These are phyloP conservation scores for Molothrus ater DNA, from an alignment of 2,797 vertebrate genomes.

Conservation along the genomic window DNA sequence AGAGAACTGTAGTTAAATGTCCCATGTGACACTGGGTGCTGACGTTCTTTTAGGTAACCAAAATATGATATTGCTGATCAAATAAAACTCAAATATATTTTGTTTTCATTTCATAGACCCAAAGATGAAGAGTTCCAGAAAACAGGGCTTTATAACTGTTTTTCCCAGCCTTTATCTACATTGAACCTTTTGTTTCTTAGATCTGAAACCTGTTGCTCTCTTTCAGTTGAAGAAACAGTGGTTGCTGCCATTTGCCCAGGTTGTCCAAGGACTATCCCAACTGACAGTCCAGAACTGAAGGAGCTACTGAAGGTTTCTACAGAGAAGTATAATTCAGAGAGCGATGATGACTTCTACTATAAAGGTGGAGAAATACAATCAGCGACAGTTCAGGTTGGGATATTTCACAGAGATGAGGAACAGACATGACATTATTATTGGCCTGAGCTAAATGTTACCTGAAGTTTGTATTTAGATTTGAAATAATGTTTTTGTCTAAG, in stretches of 20 bases:
- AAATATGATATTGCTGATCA: background rate
- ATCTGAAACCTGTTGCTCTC: background rate
- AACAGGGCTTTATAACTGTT: background rate
- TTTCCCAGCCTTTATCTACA: background rate
- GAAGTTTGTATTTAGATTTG: background rate
- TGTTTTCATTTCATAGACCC: background rate
- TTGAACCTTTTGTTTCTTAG: background rate
- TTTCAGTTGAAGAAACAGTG: background rate
- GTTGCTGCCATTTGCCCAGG: background rate
- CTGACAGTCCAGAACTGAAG: slow-evolving; percentile 44
- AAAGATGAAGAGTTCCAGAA: background rate
- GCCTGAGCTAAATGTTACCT: background rate
- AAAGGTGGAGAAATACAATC: slow-evolving; percentile 40
- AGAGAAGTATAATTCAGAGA: slow-evolving; percentile 62
- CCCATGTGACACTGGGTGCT: background rate
- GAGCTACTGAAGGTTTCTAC: slow-evolving; percentile 46
- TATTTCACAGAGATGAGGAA: background rate
- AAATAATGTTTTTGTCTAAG: background rate
- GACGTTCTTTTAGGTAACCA: background rate
- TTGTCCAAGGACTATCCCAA: slow-evolving; percentile 12
- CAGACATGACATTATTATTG: background rate
- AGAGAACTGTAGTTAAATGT: background rate
- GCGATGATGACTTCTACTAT: slow-evolving; percentile 52
- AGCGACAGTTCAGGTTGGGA: slow-evolving; percentile 70
- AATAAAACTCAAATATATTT: background rate